phyloP scores from a whole-genome alignment of 2,797 vertebrate species.

The Steatocranus sp. region DNA sequence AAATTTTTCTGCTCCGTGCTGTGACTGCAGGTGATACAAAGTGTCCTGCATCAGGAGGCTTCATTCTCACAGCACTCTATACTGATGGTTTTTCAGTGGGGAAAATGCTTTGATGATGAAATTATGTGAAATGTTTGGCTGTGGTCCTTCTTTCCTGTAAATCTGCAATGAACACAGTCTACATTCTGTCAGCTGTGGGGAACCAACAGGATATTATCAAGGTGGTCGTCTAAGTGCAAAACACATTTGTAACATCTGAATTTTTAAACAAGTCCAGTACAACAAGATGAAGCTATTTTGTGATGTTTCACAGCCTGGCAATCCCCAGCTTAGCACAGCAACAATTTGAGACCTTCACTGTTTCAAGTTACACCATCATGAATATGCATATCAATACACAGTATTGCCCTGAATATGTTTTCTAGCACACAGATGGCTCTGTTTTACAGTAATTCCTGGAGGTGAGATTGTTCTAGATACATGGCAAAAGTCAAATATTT shows the following conservation, averaged over 20 bases:
- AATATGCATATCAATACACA: fast-evolving
- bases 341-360: background rate
- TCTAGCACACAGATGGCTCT: background rate
- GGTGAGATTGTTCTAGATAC: background rate
- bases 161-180: conserved; percentile 29
- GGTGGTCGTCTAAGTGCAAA: conserved; percentile 24
- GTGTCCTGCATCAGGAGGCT: conserved; percentile 17
- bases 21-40: conserved; percentile 27
- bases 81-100: conserved; percentile 13
- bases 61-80: conserved; percentile 29
- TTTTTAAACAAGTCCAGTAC: conserved; percentile 8
- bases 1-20: background rate
- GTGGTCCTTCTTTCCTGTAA: conserved; percentile 29
- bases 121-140: conserved; percentile 56
- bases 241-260: conserved; percentile 26
- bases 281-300: background rate
- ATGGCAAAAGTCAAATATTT: background rate
- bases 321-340: background rate
- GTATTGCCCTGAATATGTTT: background rate
- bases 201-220: conserved; percentile 39
- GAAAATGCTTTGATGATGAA: conserved; percentile 70
- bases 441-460: background rate
- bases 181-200: conserved; percentile 12
- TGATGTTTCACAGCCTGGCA: background rate
- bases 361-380: background rate